Base-by-base conservation (phyloP, 1,140 invertebrate genomes). In the Chelonus insularis region DNA sequence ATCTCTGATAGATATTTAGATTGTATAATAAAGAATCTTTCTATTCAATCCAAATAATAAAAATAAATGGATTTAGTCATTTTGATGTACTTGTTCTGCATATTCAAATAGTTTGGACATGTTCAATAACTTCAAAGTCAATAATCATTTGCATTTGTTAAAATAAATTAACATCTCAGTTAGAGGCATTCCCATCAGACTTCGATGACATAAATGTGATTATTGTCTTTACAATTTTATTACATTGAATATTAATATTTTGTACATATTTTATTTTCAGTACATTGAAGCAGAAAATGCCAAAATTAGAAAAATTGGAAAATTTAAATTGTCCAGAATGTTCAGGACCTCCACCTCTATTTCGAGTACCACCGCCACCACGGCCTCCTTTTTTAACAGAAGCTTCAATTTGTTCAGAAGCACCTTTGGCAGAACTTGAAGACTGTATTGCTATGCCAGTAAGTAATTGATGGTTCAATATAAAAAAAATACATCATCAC, bases 251-350 rank as follows among this genome's bases (percentile, higher is more conserved):
- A 25, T 25, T 12, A 23, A 50, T 12, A 50, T 11, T 23, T 18
- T 9, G 18, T 39, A 21, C 72, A 41, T 34, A 12, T 34, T 29
- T 64, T 64, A 55, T 71, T 70, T 74, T 73, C 71, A 80, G 78
- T 67, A 75, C 75, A 69, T 65, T 74, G 72, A 76, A 74, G 73
- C 75, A 77, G 77, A 78, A 77, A 71, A 80, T 80, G 78, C 73
- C 79, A 71, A 77, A 80, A 71, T 68, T 80, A 69, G 78, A 79
- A 71, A 78, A 75, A 76, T 69, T 80, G 75, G 77, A 80, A 69
- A 76, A 72, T 72, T 76, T 72, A 67, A 77, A 80, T 70, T 80
- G 78, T 69, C 77, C 76, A 63, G 78, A 80, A 65, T 80, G 77
- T 69, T 72, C 77, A 62, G 77, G 76, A 67, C 78, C 78, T 63